phyloP scores from a whole-genome alignment of 2,113 vertebrate species.

The Promerops cafer region DNA sequence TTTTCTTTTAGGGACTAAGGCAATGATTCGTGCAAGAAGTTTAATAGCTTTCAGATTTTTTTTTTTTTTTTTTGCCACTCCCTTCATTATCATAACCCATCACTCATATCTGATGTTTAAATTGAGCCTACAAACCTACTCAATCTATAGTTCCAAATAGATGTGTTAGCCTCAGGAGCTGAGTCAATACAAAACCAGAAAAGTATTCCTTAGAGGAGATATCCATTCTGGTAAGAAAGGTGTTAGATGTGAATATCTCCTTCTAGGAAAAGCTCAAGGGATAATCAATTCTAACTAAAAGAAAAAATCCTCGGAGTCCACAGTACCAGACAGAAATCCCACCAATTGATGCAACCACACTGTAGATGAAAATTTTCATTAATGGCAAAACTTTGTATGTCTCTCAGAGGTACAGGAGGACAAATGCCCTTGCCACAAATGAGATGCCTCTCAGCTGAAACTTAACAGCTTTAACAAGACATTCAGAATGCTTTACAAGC shows the following conservation, averaged over 20 bases:
- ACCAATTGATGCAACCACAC: background rate
- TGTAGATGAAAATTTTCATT: background rate
- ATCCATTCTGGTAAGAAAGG: background rate
- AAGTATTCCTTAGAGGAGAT: background rate
- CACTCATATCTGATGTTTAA: background rate
- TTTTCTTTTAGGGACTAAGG: background rate
- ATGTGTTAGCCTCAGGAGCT: background rate
- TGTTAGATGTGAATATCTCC: background rate
- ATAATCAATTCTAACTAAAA: background rate
- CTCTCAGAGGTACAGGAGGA: background rate
- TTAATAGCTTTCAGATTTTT: background rate
- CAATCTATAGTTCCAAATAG: background rate
- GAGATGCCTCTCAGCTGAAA: background rate
- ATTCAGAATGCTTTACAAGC: background rate
- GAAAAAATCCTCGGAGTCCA: background rate
- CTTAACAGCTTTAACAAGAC: background rate
- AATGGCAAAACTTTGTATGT: background rate
- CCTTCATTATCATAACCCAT: background rate
- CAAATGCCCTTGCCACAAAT: background rate
- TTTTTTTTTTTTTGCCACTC: background rate
- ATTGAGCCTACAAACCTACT: background rate
- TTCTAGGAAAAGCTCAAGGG: background rate
- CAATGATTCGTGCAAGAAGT: background rate
- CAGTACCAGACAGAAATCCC: background rate
- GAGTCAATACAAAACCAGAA: background rate